Conservation (phyloP, 1,140 invertebrate species). For the Drosophila leontia region DNA sequence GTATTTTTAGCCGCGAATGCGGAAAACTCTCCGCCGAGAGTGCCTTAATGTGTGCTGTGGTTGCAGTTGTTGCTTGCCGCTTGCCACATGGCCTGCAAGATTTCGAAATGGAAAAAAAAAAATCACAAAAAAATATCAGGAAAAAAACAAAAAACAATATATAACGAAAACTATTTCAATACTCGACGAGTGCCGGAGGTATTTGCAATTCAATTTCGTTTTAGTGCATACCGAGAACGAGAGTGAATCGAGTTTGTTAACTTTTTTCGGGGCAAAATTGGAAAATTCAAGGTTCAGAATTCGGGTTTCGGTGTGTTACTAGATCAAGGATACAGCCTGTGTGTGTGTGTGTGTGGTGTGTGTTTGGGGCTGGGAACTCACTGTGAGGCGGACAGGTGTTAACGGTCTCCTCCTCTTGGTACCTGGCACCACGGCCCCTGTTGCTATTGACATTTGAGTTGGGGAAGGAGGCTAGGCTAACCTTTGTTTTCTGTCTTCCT, state of each 20-base stretch:
- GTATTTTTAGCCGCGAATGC: slow-evolving; percentile 45
- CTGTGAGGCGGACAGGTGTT: slow-evolving; percentile 32
- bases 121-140: slow-evolving; percentile 1
- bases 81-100: slow-evolving; percentile 36
- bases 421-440: slow-evolving; percentile 27
- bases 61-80: slow-evolving; percentile 28
- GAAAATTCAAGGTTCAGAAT: slow-evolving; percentile 41
- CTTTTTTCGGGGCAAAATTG: slow-evolving; percentile 30
- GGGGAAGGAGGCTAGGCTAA: background rate
- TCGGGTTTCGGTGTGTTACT: slow-evolving; percentile 34
- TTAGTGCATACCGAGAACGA: slow-evolving; percentile 25
- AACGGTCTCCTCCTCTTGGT: slow-evolving; percentile 14
- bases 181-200: slow-evolving; percentile 10
- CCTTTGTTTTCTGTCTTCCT: slow-evolving; percentile 23
- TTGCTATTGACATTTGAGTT: slow-evolving; percentile 32
- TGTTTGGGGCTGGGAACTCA: slow-evolving; percentile 3
- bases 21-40: slow-evolving; percentile 31
- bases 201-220: slow-evolving; percentile 42
- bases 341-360: background rate
- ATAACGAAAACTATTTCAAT: slow-evolving; percentile 46
- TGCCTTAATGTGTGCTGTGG: slow-evolving; percentile 10
- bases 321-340: slow-evolving; percentile 34
- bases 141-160: background rate
- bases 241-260: slow-evolving; percentile 41
- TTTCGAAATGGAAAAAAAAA: slow-evolving; percentile 22